Conservation (phyloP, 2,888 invertebrate species). For the Notodonta dromedarius region DNA sequence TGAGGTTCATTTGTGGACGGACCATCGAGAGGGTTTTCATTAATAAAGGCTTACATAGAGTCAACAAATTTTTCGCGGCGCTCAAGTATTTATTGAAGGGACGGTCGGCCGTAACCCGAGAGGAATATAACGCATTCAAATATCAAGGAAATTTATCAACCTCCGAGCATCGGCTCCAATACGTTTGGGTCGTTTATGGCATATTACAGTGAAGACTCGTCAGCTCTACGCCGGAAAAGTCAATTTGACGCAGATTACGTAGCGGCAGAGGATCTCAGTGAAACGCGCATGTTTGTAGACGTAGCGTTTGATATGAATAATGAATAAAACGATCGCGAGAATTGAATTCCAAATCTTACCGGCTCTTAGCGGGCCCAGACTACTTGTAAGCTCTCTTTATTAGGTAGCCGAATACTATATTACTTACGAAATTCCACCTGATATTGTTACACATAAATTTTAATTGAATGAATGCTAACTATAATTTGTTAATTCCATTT, state of each 20-base stretch:
- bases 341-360: slow-evolving; percentile 23
- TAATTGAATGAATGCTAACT: too few relatives aligned
- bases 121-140: slow-evolving; percentile 80
- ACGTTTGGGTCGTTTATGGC: slow-evolving; percentile 80
- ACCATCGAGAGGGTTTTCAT: slow-evolving; percentile 57
- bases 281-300: slow-evolving; percentile 64
- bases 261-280: slow-evolving; percentile 64
- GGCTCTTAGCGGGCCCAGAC: neutral
- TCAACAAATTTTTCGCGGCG: slow-evolving; percentile 58
- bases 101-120: slow-evolving; percentile 64
- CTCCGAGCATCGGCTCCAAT: slow-evolving; percentile 73
- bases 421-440: neutral
- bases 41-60: slow-evolving; percentile 62
- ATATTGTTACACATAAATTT: too few relatives aligned
- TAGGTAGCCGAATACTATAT: slow-evolving; percentile 13
- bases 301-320: slow-evolving; percentile 60
- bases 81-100: slow-evolving; percentile 69
- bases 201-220: slow-evolving; percentile 77
- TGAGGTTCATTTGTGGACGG: slow-evolving; percentile 47
- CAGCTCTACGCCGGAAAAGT: slow-evolving; percentile 78
- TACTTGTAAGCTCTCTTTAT: slow-evolving; percentile 14
- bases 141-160: slow-evolving; percentile 81
- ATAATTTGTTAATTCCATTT: too few relatives aligned
- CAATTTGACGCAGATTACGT: slow-evolving; percentile 80
- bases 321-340: slow-evolving; percentile 39